phyloP scores from a whole-genome alignment of 2,113 vertebrate species.

The Halichoerus grypus region DNA sequence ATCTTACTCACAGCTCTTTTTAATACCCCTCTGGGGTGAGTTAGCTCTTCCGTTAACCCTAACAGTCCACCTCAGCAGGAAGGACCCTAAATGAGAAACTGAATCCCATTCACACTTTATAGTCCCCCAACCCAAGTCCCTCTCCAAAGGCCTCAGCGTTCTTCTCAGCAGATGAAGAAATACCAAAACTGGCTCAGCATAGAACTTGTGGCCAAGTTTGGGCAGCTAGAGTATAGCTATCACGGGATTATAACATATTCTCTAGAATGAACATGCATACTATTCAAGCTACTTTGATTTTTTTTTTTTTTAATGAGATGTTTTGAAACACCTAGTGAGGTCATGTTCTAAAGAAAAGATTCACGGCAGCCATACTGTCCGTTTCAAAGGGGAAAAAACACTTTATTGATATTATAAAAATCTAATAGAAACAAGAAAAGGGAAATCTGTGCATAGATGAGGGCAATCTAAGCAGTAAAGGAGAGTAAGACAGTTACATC shows the following conservation, averaged over 20 bases:
- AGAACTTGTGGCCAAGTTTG: background rate
- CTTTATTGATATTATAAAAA: background rate
- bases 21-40: background rate
- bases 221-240: background rate
- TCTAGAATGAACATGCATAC: background rate
- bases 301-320: background rate
- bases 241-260: background rate
- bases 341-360: background rate
- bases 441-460: background rate
- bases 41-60: conserved; percentile 24
- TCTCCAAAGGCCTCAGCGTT: background rate
- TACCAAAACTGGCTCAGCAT: background rate
- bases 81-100: background rate
- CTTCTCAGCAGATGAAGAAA: background rate
- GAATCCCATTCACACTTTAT: background rate
- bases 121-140: background rate
- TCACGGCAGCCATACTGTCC: background rate
- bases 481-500: background rate
- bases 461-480: background rate
- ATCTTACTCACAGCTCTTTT: background rate
- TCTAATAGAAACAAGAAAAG: background rate
- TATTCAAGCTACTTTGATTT: background rate
- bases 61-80: background rate
- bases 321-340: background rate
- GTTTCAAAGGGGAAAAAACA: background rate